Conservation (phyloP, 2,113 vertebrate species). For the Tringa solitaria region DNA sequence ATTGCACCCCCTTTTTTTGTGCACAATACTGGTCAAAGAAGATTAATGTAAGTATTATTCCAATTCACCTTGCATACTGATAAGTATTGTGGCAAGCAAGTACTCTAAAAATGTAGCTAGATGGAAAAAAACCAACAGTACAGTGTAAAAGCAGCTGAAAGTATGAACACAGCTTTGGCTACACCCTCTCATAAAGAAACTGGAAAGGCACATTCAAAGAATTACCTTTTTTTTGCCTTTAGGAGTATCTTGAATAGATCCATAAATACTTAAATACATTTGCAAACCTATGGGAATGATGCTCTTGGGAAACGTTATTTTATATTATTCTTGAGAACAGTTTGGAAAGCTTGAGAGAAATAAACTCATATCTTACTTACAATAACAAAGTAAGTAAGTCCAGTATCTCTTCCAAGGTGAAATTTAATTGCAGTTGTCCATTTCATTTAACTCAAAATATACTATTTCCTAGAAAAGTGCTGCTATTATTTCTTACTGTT, state of each 20-base stretch:
- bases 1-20: rapidly evolving
- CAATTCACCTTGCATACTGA: not conserved
- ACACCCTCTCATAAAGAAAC: not conserved
- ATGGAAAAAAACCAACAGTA: not conserved
- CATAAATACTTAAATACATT: not conserved
- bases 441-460: not conserved
- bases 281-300: not conserved
- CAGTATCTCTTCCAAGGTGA: not conserved
- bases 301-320: not conserved
- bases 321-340: not conserved
- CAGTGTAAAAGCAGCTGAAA: not conserved
- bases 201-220: not conserved
- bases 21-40: not conserved
- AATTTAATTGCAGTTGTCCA: not conserved
- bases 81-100: not conserved
- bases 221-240: not conserved
- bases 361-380: not conserved
- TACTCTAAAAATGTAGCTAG: not conserved
- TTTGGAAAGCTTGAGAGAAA: not conserved
- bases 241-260: not conserved
- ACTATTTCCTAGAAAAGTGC: not conserved
- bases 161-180: not conserved
- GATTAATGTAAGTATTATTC: not conserved
- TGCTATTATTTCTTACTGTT: not conserved
- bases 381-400: not conserved